Percentiles rank a stretch among this genome's conserved stretches.
phyloP scores from a whole-genome alignment of 2,113 vertebrate genomes.

The Engystomops pustulosus region DNA sequence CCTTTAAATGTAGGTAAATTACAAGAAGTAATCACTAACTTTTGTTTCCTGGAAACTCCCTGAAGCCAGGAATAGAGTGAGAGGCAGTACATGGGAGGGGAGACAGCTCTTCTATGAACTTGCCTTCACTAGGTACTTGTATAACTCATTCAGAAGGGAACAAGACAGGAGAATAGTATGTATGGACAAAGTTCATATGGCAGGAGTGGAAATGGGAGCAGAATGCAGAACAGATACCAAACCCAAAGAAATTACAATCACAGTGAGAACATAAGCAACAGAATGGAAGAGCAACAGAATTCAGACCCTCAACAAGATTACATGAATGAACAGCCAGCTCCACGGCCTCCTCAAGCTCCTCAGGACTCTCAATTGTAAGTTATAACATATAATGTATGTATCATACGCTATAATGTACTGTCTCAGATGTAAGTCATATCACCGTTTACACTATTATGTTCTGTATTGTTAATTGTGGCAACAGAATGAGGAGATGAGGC shows the following conservation, averaged over 20 bases:
- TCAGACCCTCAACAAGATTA: neutral
- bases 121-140: neutral
- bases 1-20: no score
- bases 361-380: slow-evolving; percentile 45
- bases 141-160: neutral
- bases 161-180: neutral
- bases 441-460: no score
- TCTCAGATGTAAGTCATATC: no score
- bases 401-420: no score
- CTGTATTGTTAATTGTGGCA: no score
- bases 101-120: neutral
- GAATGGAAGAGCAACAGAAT: neutral
- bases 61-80: neutral
- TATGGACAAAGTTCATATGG: neutral
- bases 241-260: neutral
- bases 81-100: neutral
- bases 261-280: neutral
- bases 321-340: neutral
- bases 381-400: no score
- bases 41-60: slow-evolving; percentile 6
- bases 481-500: no score
- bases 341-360: neutral
- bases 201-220: neutral
- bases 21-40: neutral
- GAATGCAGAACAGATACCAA: neutral